phyloP scores from a whole-genome alignment of 2,797 vertebrate species.

The Prionace glauca region DNA sequence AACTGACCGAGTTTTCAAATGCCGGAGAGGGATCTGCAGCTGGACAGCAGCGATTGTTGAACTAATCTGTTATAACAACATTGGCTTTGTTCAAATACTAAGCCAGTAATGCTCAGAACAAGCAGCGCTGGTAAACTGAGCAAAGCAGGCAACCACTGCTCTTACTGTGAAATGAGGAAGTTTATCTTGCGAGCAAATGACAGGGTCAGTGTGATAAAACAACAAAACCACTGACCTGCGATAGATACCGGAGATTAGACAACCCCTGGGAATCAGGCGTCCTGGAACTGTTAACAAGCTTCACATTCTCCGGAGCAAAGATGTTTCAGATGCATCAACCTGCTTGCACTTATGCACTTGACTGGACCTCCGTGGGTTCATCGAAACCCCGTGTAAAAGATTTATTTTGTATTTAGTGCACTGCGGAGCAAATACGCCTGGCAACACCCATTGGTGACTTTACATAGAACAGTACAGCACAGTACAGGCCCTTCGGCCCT shows the following conservation, averaged over 20 bases:
- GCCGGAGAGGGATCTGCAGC: not conserved
- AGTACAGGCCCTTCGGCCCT: too few species aligned
- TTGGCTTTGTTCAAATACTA: constrained; percentile 32
- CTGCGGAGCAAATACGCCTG: not conserved
- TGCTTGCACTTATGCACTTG: not conserved
- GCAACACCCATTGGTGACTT: not conserved
- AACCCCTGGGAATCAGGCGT: constrained; percentile 19
- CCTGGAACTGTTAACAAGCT: constrained; percentile 6
- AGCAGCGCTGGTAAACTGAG: constrained; percentile 18
- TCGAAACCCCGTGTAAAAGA: not conserved
- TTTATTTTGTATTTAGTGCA: not conserved
- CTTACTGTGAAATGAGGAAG: constrained; percentile 28
- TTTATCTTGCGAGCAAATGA: constrained; percentile 29
- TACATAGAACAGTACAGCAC: too few species aligned
- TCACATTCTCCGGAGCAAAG: not conserved
- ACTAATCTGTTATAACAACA: constrained; percentile 35
- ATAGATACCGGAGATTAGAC: constrained; percentile 28
- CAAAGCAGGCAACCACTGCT: not conserved
- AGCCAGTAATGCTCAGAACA: constrained; percentile 8
- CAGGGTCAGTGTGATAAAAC: constrained; percentile 34
- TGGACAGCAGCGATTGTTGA: not conserved
- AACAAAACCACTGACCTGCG: constrained; percentile 34
- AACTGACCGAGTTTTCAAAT: not conserved
- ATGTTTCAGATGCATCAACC: constrained; percentile 17
- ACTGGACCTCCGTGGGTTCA: not conserved